phyloP scores from a whole-genome alignment of 1,140 invertebrate genomes.

The Drosophila ohnishii region DNA sequence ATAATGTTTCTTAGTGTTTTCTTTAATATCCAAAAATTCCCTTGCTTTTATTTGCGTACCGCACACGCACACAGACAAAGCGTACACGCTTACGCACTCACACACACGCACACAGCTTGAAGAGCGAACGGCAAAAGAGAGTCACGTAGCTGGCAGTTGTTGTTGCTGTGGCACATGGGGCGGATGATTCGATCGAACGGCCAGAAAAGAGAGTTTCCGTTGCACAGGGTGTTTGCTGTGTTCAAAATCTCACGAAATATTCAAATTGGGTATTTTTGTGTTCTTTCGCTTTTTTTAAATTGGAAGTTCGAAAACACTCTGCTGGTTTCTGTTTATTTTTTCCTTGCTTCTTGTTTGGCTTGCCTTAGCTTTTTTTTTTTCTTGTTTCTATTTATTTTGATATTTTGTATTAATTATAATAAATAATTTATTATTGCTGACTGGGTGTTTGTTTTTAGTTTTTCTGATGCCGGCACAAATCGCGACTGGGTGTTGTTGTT shows the following conservation, averaged over 20 bases:
- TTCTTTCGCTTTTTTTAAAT: slow-evolving; percentile 4
- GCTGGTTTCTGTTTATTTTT: neutral
- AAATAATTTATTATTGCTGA: slow-evolving; percentile 37
- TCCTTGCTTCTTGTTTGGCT: neutral
- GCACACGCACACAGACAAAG: slow-evolving; percentile 58
- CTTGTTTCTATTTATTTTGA: neutral
- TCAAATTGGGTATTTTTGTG: slow-evolving; percentile 54
- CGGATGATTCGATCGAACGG: slow-evolving; percentile 56
- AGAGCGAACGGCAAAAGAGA: slow-evolving; percentile 55
- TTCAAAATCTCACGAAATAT: slow-evolving; percentile 37
- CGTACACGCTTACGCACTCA: slow-evolving; percentile 33
- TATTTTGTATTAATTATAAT: slow-evolving; percentile 19
- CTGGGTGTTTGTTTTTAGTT: slow-evolving; percentile 27
- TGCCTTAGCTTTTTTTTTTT: slow-evolving; percentile 9
- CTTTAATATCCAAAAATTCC: slow-evolving; percentile 45
- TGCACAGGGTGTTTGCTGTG: slow-evolving; percentile 64
- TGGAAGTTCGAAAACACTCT: neutral
- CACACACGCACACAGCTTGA: slow-evolving; percentile 42
- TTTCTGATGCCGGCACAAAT: slow-evolving; percentile 60
- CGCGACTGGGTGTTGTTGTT: slow-evolving; percentile 38
- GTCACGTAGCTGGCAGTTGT: slow-evolving; percentile 37
- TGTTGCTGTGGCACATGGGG: slow-evolving; percentile 29
- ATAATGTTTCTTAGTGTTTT: slow-evolving; percentile 6
- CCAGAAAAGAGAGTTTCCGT: slow-evolving; percentile 43
- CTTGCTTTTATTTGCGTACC: slow-evolving; percentile 30